phyloP scores from a whole-genome alignment of 1,140 invertebrate species.

The Pinna nobilis region DNA sequence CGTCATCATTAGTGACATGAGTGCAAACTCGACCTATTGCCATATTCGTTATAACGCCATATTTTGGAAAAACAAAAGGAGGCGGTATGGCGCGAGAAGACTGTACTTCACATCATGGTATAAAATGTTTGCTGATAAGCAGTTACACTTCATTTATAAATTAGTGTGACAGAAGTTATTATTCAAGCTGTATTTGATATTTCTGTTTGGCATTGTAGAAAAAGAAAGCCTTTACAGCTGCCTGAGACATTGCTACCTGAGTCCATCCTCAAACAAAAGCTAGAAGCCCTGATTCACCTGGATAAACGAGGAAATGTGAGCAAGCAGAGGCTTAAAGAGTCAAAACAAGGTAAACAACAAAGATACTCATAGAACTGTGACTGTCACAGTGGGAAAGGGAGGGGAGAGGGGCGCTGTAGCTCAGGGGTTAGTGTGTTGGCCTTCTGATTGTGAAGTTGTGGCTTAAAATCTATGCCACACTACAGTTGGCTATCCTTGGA shows the following conservation, averaged over 20 bases:
- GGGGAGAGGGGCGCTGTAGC: not conserved
- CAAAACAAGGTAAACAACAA: not conserved
- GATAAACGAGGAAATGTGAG: constrained; percentile 32
- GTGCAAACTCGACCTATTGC: too few species aligned
- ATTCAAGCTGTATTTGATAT: not conserved
- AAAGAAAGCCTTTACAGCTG: constrained; percentile 52
- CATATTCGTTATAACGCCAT: too few species aligned
- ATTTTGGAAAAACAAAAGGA: too few species aligned
- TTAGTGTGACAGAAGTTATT: too few species aligned
- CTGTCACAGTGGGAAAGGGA: not conserved
- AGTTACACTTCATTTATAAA: too few species aligned
- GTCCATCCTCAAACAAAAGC: constrained; percentile 54
- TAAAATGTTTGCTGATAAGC: not conserved
- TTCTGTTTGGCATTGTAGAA: constrained; percentile 23
- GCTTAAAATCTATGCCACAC: too few species aligned
- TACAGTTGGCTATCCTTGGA: too few species aligned
- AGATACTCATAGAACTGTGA: not conserved
- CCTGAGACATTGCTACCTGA: constrained; percentile 49
- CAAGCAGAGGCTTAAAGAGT: not conserved
- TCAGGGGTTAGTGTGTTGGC: not conserved
- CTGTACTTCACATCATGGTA: not conserved
- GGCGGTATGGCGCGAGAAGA: not conserved
- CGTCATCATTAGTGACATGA: too few species aligned
- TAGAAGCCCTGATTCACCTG: constrained; percentile 46
- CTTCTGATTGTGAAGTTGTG: too few species aligned